Evolutionary conservation across 1,140 invertebrate genomes (phyloP).

Genomic region (Drosophila novamexicana): DNA sequence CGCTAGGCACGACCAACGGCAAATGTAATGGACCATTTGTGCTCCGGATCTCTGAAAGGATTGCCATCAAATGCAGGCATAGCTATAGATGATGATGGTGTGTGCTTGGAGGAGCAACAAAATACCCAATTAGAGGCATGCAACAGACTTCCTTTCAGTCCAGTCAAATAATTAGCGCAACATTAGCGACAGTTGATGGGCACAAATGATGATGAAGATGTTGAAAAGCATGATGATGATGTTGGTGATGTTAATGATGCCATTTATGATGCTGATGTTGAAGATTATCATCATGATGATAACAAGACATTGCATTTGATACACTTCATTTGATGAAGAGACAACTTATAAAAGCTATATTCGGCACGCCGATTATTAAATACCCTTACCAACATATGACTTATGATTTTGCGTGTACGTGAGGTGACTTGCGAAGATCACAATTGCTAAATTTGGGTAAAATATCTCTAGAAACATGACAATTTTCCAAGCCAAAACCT

Average conservation of each 20-base stretch:
- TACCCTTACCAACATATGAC: too few relatives aligned
- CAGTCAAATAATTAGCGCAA: constrained; percentile 38
- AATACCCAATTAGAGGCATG: constrained; percentile 50
- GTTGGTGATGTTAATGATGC: neutral
- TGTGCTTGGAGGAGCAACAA: constrained; percentile 11
- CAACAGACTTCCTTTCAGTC: constrained; percentile 21
- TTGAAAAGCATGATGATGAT: neutral
- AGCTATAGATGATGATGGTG: neutral
- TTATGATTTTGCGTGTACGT: too few relatives aligned
- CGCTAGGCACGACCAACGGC: constrained; percentile 19
- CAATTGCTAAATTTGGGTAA: too few relatives aligned
- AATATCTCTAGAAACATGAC: too few relatives aligned
- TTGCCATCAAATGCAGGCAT: constrained; percentile 15
- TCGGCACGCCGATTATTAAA: too few relatives aligned
- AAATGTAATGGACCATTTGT: constrained; percentile 44
- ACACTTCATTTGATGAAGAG: too few relatives aligned
- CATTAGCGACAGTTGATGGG: constrained; percentile 23
- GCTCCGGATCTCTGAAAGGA: constrained; percentile 26
- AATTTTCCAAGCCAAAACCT: too few relatives aligned
- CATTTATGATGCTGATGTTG: neutral
- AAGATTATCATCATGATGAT: neutral
- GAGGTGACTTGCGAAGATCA: too few relatives aligned
- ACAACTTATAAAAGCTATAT: too few relatives aligned
- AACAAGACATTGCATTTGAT: neutral
- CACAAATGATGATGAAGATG: neutral